These are phyloP conservation scores for Forbesichthys agassizii DNA, from an alignment of 2,113 vertebrate genomes.

Conservation along the genomic window DNA sequence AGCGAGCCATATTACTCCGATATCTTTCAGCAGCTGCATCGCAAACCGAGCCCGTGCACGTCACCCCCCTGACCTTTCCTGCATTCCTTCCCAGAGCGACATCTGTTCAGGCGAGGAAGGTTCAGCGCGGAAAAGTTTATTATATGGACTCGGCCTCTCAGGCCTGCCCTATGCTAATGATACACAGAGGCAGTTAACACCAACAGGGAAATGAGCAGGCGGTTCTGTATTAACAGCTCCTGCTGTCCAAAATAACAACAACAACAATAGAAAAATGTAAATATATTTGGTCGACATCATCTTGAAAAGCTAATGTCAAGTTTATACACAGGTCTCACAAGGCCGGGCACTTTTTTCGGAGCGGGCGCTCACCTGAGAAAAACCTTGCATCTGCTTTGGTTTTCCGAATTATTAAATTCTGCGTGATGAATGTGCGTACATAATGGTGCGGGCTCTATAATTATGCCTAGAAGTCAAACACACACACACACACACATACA, in stretches of 20 bases:
- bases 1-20: too few relatives aligned
- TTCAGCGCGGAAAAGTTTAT: slow-evolving; percentile 12
- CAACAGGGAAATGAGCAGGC: slow-evolving; percentile 44
- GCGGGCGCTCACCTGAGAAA: slow-evolving; percentile 22
- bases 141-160: not conserved
- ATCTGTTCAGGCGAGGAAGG: slow-evolving; percentile 25
- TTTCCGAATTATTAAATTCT: slow-evolving; percentile 39
- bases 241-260: not conserved
- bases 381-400: slow-evolving; percentile 20
- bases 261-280: slow-evolving; percentile 10
- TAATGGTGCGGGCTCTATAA: slow-evolving; percentile 42
- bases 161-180: not conserved
- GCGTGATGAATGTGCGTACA: slow-evolving; percentile 34
- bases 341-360: slow-evolving; percentile 13
- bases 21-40: too few relatives aligned
- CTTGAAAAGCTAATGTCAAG: slow-evolving; percentile 55
- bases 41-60: too few relatives aligned
- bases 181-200: slow-evolving; percentile 40
- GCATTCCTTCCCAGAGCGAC: slow-evolving; percentile 12
- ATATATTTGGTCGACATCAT: slow-evolving; percentile 41
- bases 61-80: too few relatives aligned
- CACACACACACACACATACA: slow-evolving; percentile 11
- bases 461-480: slow-evolving; percentile 50
- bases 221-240: slow-evolving; percentile 28
- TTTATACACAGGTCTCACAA: slow-evolving; percentile 40